Base-by-base conservation (phyloP, 2,888 invertebrate genomes). In the Drosophila anomalipes region DNA sequence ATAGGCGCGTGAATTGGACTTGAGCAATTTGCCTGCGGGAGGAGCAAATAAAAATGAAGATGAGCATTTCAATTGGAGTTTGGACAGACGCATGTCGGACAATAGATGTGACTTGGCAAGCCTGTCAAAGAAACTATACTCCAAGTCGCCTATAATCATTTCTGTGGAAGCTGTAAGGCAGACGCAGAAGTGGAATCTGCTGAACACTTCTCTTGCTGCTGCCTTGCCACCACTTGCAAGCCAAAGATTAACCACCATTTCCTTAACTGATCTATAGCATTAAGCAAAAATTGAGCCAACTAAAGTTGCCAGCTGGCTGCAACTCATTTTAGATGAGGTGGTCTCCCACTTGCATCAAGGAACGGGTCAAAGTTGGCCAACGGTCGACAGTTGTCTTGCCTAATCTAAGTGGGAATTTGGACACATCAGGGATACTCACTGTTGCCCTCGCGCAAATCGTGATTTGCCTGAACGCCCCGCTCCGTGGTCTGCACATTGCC, bases 1-100 rank as follows among this genome's bases (percentile, higher is more conserved):
- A 79, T 93, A 90, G 32, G 91, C 92, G 26, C 92, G 91, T 14
- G 92, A 91, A 70, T 91, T 92, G 4, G 93, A 92, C 80, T 93
- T 93, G 16, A 92, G 76, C 41, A 93, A 67, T 82, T 93, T 93
- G 53, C 89, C 93, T 93, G 44, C 1, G 77, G 70, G 3, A 9
- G 41, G 33, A 26, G 32, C 35, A 52, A 44, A 10, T 1, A 9
- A 9, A 39, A 4, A 28, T 9, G 35, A 16, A 39, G 28, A 26
- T 32, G n/a, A n/a, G n/a, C 49, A 47, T 70, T 44, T 44, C 5
- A 41, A n/a, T 41, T 41, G 3, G n/a, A 9, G 1, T 19, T n/a
- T 39, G 39, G 19, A 7, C 39, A 19, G 19, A 7, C 19, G 39
- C 39, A 19, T 39, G 19, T 19, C 7, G 7, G 19, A 39, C 7